phyloP scores from a whole-genome alignment of 2,888 invertebrate genomes.

The Lissonota sp. region DNA sequence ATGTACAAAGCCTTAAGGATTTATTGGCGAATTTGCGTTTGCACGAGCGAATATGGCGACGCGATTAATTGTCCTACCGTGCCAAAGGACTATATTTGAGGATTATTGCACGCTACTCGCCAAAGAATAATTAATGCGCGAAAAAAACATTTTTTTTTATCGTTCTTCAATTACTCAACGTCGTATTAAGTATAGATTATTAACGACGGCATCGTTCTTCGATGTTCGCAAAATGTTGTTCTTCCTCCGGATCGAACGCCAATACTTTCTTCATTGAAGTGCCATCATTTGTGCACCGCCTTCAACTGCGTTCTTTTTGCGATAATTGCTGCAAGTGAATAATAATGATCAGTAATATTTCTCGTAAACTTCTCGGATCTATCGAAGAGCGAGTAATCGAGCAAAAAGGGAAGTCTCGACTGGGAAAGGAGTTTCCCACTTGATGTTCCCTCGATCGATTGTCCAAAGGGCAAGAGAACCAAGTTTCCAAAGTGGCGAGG shows the following conservation, averaged over 20 bases:
- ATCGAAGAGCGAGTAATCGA: no score
- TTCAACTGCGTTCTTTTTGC: slow-evolving; percentile 26
- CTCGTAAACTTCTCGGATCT: no score
- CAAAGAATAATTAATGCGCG: neutral
- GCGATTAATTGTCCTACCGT: slow-evolving; percentile 57
- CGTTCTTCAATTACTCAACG: neutral
- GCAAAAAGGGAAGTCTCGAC: neutral
- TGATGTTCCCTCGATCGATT: no score
- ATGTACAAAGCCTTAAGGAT: slow-evolving; percentile 47
- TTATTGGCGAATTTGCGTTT: slow-evolving; percentile 64
- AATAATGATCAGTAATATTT: neutral
- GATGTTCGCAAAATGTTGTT: neutral
- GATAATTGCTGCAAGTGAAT: slow-evolving; percentile 49
- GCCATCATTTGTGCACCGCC: neutral
- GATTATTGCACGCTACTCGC: slow-evolving; percentile 27
- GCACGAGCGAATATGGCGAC: slow-evolving; percentile 25
- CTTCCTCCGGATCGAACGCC: neutral
- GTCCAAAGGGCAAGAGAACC: no score
- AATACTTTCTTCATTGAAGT: slow-evolving; percentile 4
- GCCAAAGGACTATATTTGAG: slow-evolving; percentile 50
- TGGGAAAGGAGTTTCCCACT: neutral
- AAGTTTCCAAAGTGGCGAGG: no score
- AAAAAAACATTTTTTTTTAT: neutral
- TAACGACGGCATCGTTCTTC: neutral
- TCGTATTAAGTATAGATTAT: neutral